These are phyloP conservation scores for Aulostomus chinensis DNA, from an alignment of 2,797 vertebrate genomes.

Conservation along the genomic window DNA sequence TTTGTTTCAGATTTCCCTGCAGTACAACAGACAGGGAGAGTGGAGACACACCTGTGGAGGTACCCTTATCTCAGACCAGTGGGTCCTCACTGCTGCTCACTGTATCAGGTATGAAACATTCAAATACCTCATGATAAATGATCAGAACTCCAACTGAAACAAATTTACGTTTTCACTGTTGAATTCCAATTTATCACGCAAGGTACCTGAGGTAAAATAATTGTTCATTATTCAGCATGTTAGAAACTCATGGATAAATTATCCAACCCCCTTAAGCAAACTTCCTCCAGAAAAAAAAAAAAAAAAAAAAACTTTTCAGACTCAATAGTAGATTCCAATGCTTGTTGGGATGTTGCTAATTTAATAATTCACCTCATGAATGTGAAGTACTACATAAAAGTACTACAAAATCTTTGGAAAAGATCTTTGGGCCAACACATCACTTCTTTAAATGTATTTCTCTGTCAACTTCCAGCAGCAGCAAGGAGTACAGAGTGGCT, in stretches of 20 bases:
- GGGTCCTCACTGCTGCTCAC: slow-evolving; percentile 86
- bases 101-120: slow-evolving; percentile 64
- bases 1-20: slow-evolving; percentile 83
- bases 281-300: no score
- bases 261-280: no score
- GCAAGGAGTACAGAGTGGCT: slow-evolving; percentile 76
- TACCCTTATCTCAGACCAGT: slow-evolving; percentile 80
- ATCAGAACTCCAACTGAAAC: no score
- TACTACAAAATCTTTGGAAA: not conserved
- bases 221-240: no score
- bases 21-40: slow-evolving; percentile 64
- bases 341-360: no score
- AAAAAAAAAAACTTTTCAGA: not conserved
- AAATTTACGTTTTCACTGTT: no score
- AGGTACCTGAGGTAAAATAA: no score
- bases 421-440: not conserved
- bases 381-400: no score
- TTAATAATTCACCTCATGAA: no score
- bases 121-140: no score
- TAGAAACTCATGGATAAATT: no score
- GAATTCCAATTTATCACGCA: no score
- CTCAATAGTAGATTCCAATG: not conserved
- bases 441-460: not conserved
- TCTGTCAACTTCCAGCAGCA: slow-evolving; percentile 55
- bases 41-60: slow-evolving; percentile 89